Conservation (phyloP, 2,888 invertebrate species). For the Heteromyza rotundicornis region DNA sequence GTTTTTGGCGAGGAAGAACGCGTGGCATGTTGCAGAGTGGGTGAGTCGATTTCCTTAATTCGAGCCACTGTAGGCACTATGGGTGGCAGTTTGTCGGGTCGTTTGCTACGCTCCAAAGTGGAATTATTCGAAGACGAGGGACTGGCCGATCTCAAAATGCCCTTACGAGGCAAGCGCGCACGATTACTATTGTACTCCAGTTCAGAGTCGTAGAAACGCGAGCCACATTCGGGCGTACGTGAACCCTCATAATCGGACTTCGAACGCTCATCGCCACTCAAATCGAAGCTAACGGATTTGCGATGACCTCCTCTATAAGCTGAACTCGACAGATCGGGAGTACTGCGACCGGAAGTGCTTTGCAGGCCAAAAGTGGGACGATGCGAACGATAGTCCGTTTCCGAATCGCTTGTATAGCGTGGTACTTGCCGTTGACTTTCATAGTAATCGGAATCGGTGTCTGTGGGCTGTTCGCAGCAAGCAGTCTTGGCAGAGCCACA, state of each 20-base stretch:
- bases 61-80: constrained; percentile 57
- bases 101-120: constrained; percentile 47
- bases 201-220: constrained; percentile 58
- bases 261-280: constrained; percentile 60
- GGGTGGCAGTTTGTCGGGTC: constrained; percentile 45
- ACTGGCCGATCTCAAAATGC: constrained; percentile 59
- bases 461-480: constrained; percentile 36
- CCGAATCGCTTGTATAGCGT: constrained; percentile 56
- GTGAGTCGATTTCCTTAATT: constrained; percentile 57
- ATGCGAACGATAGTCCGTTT: constrained; percentile 49
- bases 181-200: constrained; percentile 48
- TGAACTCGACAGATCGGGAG: constrained; percentile 43
- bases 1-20: constrained; percentile 36
- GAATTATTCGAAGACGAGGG: constrained; percentile 55
- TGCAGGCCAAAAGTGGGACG: constrained; percentile 24
- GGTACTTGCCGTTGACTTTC: constrained; percentile 33
- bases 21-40: constrained; percentile 49
- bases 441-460: constrained; percentile 51
- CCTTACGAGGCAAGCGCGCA: constrained; percentile 50
- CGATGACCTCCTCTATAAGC: constrained; percentile 49
- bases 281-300: constrained; percentile 62
- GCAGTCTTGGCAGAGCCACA: background rate
- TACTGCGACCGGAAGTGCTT: constrained; percentile 54
- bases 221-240: constrained; percentile 30
- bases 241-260: constrained; percentile 58